Conservation (phyloP, 2,888 invertebrate species). For the Epicampocera succincta region DNA sequence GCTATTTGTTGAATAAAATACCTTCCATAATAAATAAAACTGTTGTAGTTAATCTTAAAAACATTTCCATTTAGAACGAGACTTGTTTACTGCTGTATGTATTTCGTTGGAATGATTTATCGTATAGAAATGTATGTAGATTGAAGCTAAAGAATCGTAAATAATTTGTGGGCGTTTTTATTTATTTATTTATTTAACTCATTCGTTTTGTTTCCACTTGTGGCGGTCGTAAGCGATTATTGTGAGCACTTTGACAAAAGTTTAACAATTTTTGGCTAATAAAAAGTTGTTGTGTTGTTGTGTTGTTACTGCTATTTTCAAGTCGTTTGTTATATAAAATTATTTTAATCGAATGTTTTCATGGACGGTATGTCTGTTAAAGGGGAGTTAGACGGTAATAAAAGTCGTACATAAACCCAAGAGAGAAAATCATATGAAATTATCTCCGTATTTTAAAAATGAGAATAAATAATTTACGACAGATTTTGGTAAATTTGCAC, state of each 20-base stretch:
- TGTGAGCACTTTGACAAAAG: background rate
- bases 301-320: too few species aligned
- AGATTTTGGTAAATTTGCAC: too few species aligned
- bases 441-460: too few species aligned
- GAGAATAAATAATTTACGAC: too few species aligned
- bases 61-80: constrained; percentile 24
- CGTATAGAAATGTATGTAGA: background rate
- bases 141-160: background rate
- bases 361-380: too few species aligned
- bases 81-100: constrained; percentile 30
- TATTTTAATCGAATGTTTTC: too few species aligned
- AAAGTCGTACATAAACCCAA: too few species aligned
- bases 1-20: background rate
- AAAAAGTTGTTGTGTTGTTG: too few species aligned
- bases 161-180: constrained; percentile 43
- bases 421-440: too few species aligned
- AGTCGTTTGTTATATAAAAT: too few species aligned
- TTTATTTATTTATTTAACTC: constrained; percentile 26
- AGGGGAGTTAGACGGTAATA: too few species aligned
- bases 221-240: background rate
- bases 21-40: constrained; percentile 29
- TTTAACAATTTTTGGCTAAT: too few species aligned
- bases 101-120: constrained; percentile 12
- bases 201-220: background rate
- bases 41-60: constrained; percentile 6